Conservation (phyloP, 2,888 invertebrate species). For the Agrochola macilenta region DNA sequence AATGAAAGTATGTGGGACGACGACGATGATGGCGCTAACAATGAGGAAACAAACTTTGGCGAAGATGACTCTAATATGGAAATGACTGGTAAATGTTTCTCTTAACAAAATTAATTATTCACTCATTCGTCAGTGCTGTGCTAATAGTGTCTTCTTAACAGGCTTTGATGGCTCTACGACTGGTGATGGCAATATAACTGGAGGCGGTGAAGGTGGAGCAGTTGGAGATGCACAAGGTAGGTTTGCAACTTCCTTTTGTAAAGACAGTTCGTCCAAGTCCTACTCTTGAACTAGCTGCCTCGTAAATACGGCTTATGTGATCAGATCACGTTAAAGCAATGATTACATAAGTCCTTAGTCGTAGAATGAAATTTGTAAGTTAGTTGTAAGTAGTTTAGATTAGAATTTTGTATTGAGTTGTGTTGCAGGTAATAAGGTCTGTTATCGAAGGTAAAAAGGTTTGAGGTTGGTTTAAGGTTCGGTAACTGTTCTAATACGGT, state of each 20-base stretch:
- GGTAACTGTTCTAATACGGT: background rate
- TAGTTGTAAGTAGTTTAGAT: constrained; percentile 58
- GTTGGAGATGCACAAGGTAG: constrained; percentile 91
- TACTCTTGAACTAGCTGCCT: constrained; percentile 58
- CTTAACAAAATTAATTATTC: accelerated
- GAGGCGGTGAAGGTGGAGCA: constrained; percentile 88
- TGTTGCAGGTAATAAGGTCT: constrained; percentile 50
- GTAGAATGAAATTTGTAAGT: constrained; percentile 88
- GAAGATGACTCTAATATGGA: constrained; percentile 93
- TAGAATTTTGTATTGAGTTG: constrained; percentile 24
- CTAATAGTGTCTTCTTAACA: constrained; percentile 57
- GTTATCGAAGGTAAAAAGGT: background rate
- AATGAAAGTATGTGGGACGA: constrained; percentile 91
- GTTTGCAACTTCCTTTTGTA: constrained; percentile 77
- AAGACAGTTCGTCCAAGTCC: constrained; percentile 59
- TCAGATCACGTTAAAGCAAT: constrained; percentile 21
- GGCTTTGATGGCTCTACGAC: constrained; percentile 89
- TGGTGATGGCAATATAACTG: constrained; percentile 89
- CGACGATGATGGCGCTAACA: constrained; percentile 91
- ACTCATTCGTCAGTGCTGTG: background rate
- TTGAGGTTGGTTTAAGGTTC: background rate
- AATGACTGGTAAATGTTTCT: constrained; percentile 86
- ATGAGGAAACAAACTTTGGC: constrained; percentile 92
- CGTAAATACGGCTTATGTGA: constrained; percentile 51
- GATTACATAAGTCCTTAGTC: constrained; percentile 72